These are phyloP conservation scores for Aphelinus certus DNA, from an alignment of 1,140 invertebrate genomes.

Conservation along the genomic window DNA sequence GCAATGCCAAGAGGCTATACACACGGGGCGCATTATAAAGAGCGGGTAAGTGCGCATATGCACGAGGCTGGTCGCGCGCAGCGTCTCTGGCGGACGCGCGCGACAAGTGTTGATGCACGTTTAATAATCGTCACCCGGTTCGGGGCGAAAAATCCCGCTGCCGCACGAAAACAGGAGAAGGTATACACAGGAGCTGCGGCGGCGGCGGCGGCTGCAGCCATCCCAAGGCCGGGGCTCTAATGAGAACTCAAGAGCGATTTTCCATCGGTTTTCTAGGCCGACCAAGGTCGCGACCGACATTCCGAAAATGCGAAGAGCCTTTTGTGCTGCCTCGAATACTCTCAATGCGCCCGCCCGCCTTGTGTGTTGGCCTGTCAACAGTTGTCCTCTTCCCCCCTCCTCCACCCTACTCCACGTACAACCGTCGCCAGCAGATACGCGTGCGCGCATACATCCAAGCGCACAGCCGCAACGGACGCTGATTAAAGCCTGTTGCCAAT, in stretches of 20 bases:
- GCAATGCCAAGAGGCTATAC: too few species aligned
- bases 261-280: constrained; percentile 46
- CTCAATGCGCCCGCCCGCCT: neutral
- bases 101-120: constrained; percentile 6
- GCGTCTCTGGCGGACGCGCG: neutral
- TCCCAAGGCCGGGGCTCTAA: constrained; percentile 48
- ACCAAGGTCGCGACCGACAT: constrained; percentile 46
- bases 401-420: too few species aligned
- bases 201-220: constrained; percentile 3
- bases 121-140: constrained; percentile 12
- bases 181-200: neutral
- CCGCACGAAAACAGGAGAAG: neutral
- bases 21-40: too few species aligned
- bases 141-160: too few species aligned
- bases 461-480: too few species aligned
- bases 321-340: constrained; percentile 21
- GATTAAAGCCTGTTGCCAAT: too few species aligned
- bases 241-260: constrained; percentile 50
- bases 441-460: too few species aligned
- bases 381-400: too few species aligned
- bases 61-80: neutral
- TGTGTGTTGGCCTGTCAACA: too few species aligned
- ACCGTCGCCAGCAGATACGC: too few species aligned
- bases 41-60: too few species aligned
- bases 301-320: constrained; percentile 38